phyloP scores from a whole-genome alignment of 2,888 invertebrate species.

The Mythimna pallens region DNA sequence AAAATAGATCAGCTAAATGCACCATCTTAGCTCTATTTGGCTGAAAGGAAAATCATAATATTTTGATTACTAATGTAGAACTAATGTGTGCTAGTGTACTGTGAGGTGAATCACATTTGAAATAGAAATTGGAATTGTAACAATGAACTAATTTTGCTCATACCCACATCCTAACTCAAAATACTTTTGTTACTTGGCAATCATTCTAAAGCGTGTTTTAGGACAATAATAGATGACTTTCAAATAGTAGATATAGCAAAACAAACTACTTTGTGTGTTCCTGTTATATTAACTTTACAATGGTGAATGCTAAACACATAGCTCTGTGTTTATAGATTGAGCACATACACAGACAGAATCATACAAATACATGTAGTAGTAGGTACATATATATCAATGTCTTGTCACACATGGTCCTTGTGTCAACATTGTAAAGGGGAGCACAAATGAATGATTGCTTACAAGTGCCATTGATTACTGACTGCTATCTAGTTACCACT shows the following conservation, averaged over 20 bases:
- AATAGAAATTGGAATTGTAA: neutral
- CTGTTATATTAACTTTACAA: constrained; percentile 7
- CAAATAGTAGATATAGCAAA: constrained; percentile 6
- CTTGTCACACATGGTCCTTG: constrained; percentile 47
- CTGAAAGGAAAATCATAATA: constrained; percentile 77
- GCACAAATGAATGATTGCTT: constrained; percentile 88
- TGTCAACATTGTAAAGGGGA: constrained; percentile 68
- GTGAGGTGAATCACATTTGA: neutral
- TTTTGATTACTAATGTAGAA: neutral
- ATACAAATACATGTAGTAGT: constrained; percentile 13
- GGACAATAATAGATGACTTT: constrained; percentile 45
- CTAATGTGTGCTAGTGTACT: neutral
- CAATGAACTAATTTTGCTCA: neutral
- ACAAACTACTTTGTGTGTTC: neutral
- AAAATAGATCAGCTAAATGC: constrained; percentile 98
- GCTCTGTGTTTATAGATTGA: neutral
- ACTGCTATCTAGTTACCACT: constrained; percentile 60
- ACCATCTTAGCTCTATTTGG: constrained; percentile 94
- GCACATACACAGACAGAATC: constrained; percentile 5
- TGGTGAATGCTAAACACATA: constrained; percentile 1
- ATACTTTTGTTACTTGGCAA: constrained; percentile 31
- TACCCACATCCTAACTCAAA: constrained; percentile 21
- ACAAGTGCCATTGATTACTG: constrained; percentile 85
- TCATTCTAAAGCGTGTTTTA: constrained; percentile 12
- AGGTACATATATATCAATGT: constrained; percentile 31